phyloP scores from a whole-genome alignment of 2,113 vertebrate species.

The Eptesicus fuscus region DNA sequence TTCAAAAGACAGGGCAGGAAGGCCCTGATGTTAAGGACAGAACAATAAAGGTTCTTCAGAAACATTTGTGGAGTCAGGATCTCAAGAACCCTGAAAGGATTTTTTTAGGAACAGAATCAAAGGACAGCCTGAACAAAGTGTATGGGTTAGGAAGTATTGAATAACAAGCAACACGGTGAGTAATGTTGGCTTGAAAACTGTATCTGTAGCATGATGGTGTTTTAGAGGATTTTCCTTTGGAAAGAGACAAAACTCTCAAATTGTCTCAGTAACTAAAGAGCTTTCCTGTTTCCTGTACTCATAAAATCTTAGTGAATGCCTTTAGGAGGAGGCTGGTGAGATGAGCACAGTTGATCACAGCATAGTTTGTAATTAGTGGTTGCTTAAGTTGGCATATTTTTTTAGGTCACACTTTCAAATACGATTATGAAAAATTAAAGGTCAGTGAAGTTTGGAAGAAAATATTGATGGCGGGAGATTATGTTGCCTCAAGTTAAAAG shows the following conservation, averaged over 20 bases:
- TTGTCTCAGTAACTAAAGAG: background rate
- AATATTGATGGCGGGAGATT: background rate
- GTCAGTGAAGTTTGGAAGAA: slow-evolving; percentile 16
- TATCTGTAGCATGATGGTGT: background rate
- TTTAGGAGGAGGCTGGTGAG: background rate
- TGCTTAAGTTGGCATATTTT: background rate
- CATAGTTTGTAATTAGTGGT: background rate
- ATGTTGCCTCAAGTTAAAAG: slow-evolving; percentile 17
- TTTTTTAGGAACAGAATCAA: slow-evolving; percentile 4
- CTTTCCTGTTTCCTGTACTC: background rate
- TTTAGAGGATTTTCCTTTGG: slow-evolving; percentile 1
- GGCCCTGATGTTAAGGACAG: background rate
- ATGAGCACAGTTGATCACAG: background rate
- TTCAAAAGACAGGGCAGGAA: background rate
- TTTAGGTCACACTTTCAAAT: background rate
- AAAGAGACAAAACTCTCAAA: background rate
- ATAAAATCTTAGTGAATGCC: background rate
- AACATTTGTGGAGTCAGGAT: background rate
- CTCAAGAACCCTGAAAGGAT: background rate
- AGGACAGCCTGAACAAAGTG: background rate
- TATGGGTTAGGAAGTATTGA: background rate
- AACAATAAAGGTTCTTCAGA: background rate
- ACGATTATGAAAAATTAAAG: slow-evolving; percentile 51
- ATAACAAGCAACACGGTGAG: background rate
- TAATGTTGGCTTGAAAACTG: background rate